Evolutionary conservation across 2,113 vertebrate species (phyloP), one percentile per base, ranked within the genome.

Genomic region (Aphelocoma coerulescens): DNA sequence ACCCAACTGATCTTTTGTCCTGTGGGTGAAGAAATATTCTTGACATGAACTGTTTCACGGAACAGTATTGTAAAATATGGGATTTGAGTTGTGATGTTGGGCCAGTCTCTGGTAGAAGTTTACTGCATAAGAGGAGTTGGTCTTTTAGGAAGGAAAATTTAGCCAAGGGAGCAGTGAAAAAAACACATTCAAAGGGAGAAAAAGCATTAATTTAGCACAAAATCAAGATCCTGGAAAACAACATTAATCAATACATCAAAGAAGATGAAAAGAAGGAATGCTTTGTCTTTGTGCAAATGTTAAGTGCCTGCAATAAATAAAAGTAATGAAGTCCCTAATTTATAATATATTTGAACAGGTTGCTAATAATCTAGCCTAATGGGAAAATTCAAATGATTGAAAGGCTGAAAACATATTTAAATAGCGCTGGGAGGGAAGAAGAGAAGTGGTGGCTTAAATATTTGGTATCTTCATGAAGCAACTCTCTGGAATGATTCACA

Each of bases 281-380:
- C 27, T 73, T 80, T 81, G 73, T 83, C 57, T 95, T 84, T 93
- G 59, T 94, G 91, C 75, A 92, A 73, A 93, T 77, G 72, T 92
- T 94, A 94, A 94, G 63, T 83, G 85, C 43, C 74, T 83, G 67
- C 85, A 66, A 90, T 92, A 96, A 86, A 95, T 88, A 94, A 89
- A 88, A 71, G 35, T 57, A 93, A 94, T 83, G 63, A 94, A 95
- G 88, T 69, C 57, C 32, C 41, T 96, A 78, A 66, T 93, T 92
- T 93, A 65, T 90, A 82, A 57, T 88, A 66, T 77, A 86, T 83
- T 90, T 66, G 58, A 93, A 58, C 74, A 92, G 82, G 79, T 86
- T 95, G 63, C 91, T 86, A 76, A 85, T 88, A 93, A 80, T 58
- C 41, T 61, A 69, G 46, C 55, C 79, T 93, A 92, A 96, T 88